A percentile compares a stretch with the other conserved stretches of the same genome.
phyloP scores from a whole-genome alignment of 2,797 vertebrate genomes.

The Liparis tanakae region DNA sequence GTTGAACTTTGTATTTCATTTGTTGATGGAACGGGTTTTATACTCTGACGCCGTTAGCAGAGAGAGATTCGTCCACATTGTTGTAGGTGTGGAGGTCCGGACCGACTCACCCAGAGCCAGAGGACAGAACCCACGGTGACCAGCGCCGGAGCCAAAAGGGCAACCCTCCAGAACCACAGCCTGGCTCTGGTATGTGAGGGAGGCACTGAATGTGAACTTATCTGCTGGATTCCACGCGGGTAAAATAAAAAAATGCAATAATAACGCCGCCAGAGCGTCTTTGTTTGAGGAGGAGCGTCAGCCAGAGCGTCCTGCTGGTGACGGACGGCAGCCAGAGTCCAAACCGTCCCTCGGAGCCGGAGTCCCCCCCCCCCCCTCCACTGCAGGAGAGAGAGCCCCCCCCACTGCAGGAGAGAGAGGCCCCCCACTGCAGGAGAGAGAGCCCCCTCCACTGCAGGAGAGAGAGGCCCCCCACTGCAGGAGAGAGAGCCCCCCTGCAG shows the following conservation, averaged over 20 bases:
- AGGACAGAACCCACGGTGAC: slow-evolving; percentile 44
- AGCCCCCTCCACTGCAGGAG: slow-evolving; percentile 45
- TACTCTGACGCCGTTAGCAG: slow-evolving; percentile 54
- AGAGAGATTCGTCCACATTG: slow-evolving; percentile 61
- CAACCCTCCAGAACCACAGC: slow-evolving; percentile 64
- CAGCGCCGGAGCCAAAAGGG: slow-evolving; percentile 38
- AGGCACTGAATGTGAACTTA: slow-evolving; percentile 62
- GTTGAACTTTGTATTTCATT: slow-evolving; percentile 17
- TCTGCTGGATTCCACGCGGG: slow-evolving; percentile 63
- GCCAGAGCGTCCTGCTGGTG: slow-evolving; percentile 64
- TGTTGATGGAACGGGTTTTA: slow-evolving; percentile 41
- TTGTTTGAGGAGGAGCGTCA: slow-evolving; percentile 64
- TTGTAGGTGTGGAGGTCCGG: slow-evolving; percentile 55
- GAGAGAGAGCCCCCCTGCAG: slow-evolving; percentile 40
- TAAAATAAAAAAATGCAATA: slow-evolving; percentile 56
- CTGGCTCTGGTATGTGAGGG: slow-evolving; percentile 43
- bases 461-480: slow-evolving; percentile 37
- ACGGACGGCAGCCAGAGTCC: slow-evolving; percentile 66
- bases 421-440: slow-evolving; percentile 45
- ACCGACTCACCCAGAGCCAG: slow-evolving; percentile 56
- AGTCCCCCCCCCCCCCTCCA: too few relatives aligned
- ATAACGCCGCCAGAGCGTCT: slow-evolving; percentile 60
- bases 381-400: slow-evolving; percentile 41
- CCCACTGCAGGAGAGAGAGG: slow-evolving; percentile 39
- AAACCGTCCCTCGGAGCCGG: slow-evolving; percentile 52